phyloP scores from a whole-genome alignment of 1,140 invertebrate genomes.

The Ladona fulva region DNA sequence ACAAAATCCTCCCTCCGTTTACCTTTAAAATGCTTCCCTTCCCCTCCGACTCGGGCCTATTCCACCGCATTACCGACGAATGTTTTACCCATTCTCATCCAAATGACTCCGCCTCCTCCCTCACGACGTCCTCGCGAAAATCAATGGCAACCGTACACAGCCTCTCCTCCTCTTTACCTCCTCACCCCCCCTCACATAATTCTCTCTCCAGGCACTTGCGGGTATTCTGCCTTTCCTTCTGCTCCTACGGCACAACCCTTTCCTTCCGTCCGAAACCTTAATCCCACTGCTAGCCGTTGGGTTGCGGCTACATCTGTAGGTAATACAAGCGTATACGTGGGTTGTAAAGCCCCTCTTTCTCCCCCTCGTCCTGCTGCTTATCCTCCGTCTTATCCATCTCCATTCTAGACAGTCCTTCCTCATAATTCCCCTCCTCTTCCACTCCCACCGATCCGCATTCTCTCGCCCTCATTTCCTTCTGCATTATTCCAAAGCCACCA shows the following conservation, averaged over 20 bases:
- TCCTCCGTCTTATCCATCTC: background rate
- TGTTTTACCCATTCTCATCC: background rate
- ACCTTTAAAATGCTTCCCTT: too few relatives aligned
- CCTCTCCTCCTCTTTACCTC: background rate
- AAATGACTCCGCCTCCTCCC: background rate
- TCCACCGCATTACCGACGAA: too few relatives aligned
- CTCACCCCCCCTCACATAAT: background rate
- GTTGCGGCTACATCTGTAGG: too few relatives aligned
- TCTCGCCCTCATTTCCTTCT: background rate
- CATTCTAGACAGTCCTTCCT: background rate
- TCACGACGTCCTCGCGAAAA: background rate
- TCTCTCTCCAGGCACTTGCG: background rate
- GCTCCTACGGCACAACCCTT: background rate
- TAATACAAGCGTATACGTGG: too few relatives aligned
- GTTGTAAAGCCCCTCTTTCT: background rate
- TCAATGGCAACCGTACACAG: background rate
- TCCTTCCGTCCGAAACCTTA: background rate
- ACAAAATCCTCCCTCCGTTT: too few relatives aligned
- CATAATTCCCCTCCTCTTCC: background rate
- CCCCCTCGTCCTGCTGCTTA: background rate
- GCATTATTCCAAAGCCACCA: background rate
- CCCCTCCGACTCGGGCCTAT: too few relatives aligned
- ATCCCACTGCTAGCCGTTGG: too few relatives aligned
- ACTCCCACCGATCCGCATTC: background rate
- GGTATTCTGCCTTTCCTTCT: background rate